Evolutionary conservation across 1,140 invertebrate genomes (phyloP).

Genomic region (Tetragonula clypearis): DNA sequence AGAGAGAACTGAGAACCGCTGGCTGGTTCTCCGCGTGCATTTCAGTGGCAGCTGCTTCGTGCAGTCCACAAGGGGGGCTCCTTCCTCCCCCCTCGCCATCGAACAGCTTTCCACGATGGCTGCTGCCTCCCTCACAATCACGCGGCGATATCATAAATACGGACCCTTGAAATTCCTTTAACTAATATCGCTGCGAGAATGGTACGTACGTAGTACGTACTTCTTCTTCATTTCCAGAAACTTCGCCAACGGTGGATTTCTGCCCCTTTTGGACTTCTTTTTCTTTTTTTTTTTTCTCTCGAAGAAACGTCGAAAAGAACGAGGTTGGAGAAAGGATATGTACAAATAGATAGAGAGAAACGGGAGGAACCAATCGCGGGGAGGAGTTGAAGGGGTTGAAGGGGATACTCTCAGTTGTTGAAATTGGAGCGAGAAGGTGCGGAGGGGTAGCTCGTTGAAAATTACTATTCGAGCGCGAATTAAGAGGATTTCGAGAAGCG

Average conservation of each 20-base stretch:
- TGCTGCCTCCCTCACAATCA: constrained; percentile 43
- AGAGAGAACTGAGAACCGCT: constrained; percentile 13
- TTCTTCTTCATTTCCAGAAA: constrained; percentile 16
- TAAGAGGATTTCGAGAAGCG: constrained; percentile 27
- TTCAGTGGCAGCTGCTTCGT: constrained; percentile 47
- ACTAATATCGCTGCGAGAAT: constrained; percentile 30
- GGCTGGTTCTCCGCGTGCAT: not conserved
- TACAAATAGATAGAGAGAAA: not conserved
- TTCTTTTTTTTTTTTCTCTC: not conserved
- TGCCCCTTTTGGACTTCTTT: no score
- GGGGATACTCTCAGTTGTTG: not conserved
- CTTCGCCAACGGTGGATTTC: not conserved
- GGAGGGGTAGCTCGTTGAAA: not conserved
- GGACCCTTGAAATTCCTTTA: constrained; percentile 19
- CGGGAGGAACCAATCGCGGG: no score
- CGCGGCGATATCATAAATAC: constrained; percentile 55
- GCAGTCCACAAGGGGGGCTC: constrained; percentile 12
- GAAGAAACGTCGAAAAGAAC: not conserved
- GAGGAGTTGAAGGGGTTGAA: no score
- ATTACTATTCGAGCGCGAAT: constrained; percentile 29
- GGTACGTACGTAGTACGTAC: not conserved
- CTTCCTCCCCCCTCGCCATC: no score
- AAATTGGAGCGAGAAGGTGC: not conserved
- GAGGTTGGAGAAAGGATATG: not conserved
- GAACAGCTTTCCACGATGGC: constrained; percentile 34